Evolutionary conservation across 2,797 vertebrate genomes (phyloP).

Genomic region (Mergus octosetaceus): DNA sequence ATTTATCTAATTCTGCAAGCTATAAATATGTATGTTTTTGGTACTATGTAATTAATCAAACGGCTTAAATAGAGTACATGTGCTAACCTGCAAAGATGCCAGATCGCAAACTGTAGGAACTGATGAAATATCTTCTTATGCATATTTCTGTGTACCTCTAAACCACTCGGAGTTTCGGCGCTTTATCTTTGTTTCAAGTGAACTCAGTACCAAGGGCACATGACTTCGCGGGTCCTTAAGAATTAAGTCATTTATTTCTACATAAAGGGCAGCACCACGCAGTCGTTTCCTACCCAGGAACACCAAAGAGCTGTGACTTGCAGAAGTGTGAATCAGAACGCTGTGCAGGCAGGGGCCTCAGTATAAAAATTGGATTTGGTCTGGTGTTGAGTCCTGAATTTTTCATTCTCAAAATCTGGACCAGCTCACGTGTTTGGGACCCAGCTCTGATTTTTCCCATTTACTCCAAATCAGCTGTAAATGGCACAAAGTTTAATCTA

Average conservation of each 20-base stretch:
- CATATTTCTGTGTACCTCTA: background rate
- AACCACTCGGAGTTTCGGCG: background rate
- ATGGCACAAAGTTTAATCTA: conserved; percentile 21
- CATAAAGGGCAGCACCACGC: background rate
- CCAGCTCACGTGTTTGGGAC: background rate
- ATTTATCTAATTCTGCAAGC: conserved; percentile 51
- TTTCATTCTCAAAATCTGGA: background rate
- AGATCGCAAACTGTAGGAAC: background rate
- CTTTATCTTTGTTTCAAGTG: background rate
- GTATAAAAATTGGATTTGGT: background rate
- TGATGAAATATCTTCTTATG: background rate
- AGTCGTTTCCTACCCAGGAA: background rate
- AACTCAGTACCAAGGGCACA: background rate
- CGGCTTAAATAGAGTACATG: conserved; percentile 32
- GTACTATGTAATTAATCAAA: conserved; percentile 57
- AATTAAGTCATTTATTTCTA: background rate
- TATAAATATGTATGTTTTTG: conserved; percentile 58
- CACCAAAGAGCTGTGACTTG: background rate
- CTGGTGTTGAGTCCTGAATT: background rate
- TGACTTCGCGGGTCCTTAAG: background rate
- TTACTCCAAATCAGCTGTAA: conserved; percentile 38
- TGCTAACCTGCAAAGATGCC: conserved; percentile 54
- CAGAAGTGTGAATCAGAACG: background rate
- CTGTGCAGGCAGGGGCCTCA: background rate
- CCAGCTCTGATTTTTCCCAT: background rate